These are phyloP conservation scores for Cephus cinctus DNA, from an alignment of 1,140 invertebrate genomes.

Conservation along the genomic window DNA sequence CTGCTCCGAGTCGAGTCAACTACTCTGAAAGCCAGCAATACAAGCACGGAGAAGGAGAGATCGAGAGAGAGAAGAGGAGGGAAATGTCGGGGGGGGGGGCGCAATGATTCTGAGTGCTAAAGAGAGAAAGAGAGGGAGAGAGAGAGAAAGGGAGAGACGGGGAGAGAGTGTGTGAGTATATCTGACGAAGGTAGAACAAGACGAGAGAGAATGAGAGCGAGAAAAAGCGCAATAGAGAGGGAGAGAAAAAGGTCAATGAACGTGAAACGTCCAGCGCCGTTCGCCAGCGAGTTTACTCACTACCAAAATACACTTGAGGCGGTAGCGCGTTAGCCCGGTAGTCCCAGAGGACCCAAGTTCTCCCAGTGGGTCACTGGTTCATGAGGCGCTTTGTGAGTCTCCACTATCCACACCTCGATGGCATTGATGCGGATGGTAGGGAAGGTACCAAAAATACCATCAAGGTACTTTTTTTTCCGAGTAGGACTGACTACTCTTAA, in stretches of 20 bases:
- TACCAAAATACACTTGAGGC: constrained; percentile 42
- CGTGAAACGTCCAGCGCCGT: constrained; percentile 34
- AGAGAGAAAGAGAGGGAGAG: background rate
- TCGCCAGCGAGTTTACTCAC: constrained; percentile 40
- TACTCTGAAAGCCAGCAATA: too few relatives aligned
- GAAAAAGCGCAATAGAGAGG: constrained; percentile 12
- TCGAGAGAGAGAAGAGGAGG: constrained; percentile 9
- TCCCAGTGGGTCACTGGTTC: constrained; percentile 51
- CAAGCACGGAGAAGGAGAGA: constrained; percentile 6
- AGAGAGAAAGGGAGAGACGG: constrained; percentile 5
- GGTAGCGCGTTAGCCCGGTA: constrained; percentile 23
- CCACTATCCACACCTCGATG: too few relatives aligned
- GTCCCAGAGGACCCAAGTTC: constrained; percentile 31
- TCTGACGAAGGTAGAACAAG: too few relatives aligned
- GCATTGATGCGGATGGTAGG: too few relatives aligned
- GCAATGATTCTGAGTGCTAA: constrained; percentile 14
- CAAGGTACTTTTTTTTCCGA: too few relatives aligned
- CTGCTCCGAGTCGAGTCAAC: too few relatives aligned
- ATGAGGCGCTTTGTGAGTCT: constrained; percentile 17
- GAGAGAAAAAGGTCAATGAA: constrained; percentile 32
- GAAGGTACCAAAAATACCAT: too few relatives aligned
- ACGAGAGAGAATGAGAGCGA: constrained; percentile 1
- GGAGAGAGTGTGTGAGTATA: too few relatives aligned
- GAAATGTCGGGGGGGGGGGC: constrained; percentile 19
- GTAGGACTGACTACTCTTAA: too few relatives aligned